Conservation (phyloP, 2,113 vertebrate species). For the Oreocharis arfaki region DNA sequence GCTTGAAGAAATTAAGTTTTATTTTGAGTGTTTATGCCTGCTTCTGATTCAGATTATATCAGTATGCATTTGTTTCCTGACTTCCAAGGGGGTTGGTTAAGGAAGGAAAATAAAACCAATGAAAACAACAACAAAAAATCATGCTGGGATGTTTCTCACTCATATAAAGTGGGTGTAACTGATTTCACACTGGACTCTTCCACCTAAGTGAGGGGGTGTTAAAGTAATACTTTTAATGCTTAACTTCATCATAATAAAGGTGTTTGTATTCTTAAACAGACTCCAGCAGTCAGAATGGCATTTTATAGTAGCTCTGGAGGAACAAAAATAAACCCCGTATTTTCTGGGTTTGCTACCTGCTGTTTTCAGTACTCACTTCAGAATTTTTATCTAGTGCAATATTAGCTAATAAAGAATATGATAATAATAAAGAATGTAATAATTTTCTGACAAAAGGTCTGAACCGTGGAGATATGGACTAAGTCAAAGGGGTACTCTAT, state of each 20-base stretch:
- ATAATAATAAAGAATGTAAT: not conserved
- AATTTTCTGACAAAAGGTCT: not conserved
- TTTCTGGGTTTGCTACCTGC: not conserved
- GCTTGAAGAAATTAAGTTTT: not conserved
- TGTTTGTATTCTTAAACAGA: not conserved
- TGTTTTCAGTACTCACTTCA: not conserved
- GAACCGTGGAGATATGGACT: not conserved
- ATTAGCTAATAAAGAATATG: not conserved
- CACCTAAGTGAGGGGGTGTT: not conserved
- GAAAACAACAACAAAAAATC: not conserved
- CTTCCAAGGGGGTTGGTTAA: not conserved
- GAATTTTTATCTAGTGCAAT: not conserved
- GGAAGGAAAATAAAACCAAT: not conserved
- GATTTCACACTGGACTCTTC: not conserved
- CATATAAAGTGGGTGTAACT: not conserved
- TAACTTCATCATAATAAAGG: not conserved
- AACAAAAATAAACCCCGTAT: not conserved
- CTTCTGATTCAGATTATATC: not conserved
- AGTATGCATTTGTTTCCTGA: not conserved
- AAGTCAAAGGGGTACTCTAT: not conserved
- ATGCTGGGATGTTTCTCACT: not conserved
- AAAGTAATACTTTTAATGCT: not conserved
- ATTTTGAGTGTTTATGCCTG: not conserved
- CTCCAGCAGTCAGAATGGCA: not conserved
- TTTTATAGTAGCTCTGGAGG: not conserved